Conservation (phyloP, 2,113 vertebrate genomes). For the Brachyhypopomus occidentalis region DNA sequence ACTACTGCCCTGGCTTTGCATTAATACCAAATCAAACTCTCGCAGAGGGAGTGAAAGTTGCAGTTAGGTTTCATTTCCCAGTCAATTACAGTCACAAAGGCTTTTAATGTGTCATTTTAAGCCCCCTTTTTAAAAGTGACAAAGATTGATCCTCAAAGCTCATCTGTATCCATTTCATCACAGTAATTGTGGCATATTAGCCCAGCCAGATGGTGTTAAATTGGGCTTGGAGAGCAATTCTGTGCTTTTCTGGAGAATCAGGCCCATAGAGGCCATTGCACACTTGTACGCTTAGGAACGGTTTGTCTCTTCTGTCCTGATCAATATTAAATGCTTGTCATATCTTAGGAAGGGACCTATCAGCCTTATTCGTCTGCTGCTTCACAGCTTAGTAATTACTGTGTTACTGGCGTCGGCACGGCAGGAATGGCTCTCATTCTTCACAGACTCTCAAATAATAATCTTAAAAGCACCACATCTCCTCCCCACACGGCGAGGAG, state of each 20-base stretch:
- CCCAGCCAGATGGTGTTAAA: constrained; percentile 45
- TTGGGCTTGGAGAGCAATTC: constrained; percentile 27
- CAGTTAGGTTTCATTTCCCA: constrained; percentile 61
- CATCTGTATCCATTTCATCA: constrained; percentile 41
- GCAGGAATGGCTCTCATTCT: constrained; percentile 55
- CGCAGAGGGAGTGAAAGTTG: constrained; percentile 40
- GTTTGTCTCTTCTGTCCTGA: constrained; percentile 42
- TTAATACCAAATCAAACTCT: constrained; percentile 57
- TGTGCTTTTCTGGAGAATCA: constrained; percentile 20
- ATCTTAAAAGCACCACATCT: constrained; percentile 72
- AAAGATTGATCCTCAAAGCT: constrained; percentile 48
- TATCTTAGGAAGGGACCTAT: constrained; percentile 25
- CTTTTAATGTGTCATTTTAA: constrained; percentile 42
- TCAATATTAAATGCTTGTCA: constrained; percentile 32
- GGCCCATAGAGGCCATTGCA: constrained; percentile 19
- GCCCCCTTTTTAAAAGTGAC: constrained; percentile 5
- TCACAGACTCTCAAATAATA: constrained; percentile 72
- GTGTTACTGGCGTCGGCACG: constrained; percentile 30
- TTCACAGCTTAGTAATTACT: constrained; percentile 41
- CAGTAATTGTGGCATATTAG: constrained; percentile 45
- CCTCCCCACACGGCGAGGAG: constrained; percentile 71
- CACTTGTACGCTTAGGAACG: constrained; percentile 4
- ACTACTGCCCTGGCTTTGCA: constrained; percentile 48
- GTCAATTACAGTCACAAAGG: constrained; percentile 53
- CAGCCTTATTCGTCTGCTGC: constrained; percentile 20